Percentiles rank a stretch among this genome's conserved stretches.
phyloP scores from a whole-genome alignment of 2,113 vertebrate genomes.

The Bufo bufo region DNA sequence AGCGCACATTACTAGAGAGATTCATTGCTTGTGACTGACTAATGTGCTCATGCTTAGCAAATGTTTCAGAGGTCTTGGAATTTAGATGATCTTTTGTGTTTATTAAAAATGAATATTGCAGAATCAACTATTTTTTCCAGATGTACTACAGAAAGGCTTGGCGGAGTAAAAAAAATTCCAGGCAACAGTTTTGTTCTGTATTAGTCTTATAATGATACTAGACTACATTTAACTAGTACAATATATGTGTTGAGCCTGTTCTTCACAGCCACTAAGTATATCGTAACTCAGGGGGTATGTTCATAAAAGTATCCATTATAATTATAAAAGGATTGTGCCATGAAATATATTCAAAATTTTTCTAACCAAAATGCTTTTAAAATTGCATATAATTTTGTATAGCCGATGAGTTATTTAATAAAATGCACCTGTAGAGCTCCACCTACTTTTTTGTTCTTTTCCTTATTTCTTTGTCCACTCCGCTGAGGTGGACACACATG shows the following conservation, averaged over 20 bases:
- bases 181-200: background rate
- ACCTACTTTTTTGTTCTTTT: too few species aligned
- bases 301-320: too few species aligned
- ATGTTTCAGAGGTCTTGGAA: slow-evolving; percentile 8
- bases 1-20: background rate
- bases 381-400: too few species aligned
- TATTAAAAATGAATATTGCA: slow-evolving; percentile 22
- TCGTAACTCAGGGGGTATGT: background rate
- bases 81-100: slow-evolving; percentile 23
- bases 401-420: too few species aligned
- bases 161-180: background rate
- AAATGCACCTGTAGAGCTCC: too few species aligned
- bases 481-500: too few species aligned
- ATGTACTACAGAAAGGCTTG: background rate
- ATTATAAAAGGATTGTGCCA: too few species aligned
- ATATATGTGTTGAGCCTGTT: background rate
- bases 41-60: background rate
- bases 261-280: background rate
- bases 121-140: slow-evolving; percentile 6
- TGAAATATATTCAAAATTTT: too few species aligned
- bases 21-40: slow-evolving; percentile 20
- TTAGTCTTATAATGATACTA: background rate
- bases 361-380: too few species aligned
- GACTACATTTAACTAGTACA: background rate
- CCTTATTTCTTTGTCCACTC: too few species aligned